A percentile compares a stretch with the other conserved stretches of the same genome.
These are phyloP conservation scores for Candidula unifasciata DNA, from an alignment of 2,888 invertebrate species.

Conservation along the genomic window DNA sequence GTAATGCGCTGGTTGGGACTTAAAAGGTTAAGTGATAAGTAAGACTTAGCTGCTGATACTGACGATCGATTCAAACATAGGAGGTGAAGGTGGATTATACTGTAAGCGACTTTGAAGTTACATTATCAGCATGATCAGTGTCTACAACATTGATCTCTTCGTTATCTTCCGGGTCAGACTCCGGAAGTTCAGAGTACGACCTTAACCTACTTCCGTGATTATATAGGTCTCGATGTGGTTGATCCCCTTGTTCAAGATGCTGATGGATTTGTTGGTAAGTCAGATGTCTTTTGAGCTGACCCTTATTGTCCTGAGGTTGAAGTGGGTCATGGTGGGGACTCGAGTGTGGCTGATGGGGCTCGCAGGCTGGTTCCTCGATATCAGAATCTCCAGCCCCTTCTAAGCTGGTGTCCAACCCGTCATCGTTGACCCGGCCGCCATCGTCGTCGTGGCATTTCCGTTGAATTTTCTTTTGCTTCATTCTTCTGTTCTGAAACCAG, in stretches of 20 bases:
- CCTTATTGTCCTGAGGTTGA: not conserved
- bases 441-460: conserved; percentile 67
- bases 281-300: conserved; percentile 15
- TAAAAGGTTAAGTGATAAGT: too few relatives aligned
- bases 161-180: conserved; percentile 57
- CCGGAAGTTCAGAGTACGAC: conserved; percentile 45
- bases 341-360: conserved; percentile 29
- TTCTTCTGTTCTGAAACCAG: conserved; percentile 97
- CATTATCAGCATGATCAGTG: conserved; percentile 55
- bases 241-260: not conserved
- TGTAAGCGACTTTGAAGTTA: not conserved
- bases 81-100: not conserved
- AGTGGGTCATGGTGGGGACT: not conserved
- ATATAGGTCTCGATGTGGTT: not conserved
- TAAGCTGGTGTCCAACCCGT: conserved; percentile 51
- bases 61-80: not conserved
- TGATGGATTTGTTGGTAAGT: conserved; percentile 29
- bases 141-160: conserved; percentile 73
- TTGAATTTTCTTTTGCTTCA: conserved; percentile 81
- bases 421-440: conserved; percentile 41
- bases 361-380: conserved; percentile 36
- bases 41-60: not conserved
- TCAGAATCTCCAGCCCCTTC: conserved; percentile 57
- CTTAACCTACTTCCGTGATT: conserved; percentile 38
- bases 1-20: too few relatives aligned